Evolutionary conservation across 2,113 vertebrate species (phyloP).

Genomic region (Strigops habroptila): DNA sequence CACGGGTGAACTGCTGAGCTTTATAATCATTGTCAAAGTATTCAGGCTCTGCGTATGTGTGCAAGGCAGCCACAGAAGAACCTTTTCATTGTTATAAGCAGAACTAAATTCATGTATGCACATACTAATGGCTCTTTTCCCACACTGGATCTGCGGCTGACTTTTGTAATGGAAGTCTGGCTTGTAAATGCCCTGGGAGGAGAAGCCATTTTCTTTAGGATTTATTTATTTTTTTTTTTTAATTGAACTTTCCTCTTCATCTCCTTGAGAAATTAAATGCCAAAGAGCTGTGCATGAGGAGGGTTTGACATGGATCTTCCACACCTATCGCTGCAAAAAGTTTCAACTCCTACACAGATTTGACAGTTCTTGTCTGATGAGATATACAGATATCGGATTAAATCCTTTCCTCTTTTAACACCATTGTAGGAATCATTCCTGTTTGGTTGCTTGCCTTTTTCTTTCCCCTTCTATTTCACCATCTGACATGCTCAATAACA

Average conservation of each 20-base stretch:
- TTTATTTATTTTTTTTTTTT: no score
- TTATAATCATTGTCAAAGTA: background rate
- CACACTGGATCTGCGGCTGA: background rate
- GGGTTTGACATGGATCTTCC: background rate
- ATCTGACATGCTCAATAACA: background rate
- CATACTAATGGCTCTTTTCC: background rate
- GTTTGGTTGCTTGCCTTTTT: background rate
- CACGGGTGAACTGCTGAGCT: background rate
- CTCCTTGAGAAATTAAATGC: background rate
- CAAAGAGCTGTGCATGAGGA: background rate
- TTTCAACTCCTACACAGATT: background rate
- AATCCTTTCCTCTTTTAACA: background rate
- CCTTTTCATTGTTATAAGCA: background rate
- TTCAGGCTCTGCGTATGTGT: background rate
- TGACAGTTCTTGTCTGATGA: background rate
- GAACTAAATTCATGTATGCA: background rate
- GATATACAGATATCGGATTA: background rate
- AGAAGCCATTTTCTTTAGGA: background rate
- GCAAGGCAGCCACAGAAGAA: background rate
- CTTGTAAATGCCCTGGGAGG: background rate
- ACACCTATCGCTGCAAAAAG: background rate
- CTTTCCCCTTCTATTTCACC: background rate
- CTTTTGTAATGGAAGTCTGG: background rate
- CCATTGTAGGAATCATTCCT: background rate
- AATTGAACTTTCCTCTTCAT: background rate